phyloP scores from a whole-genome alignment of 2,888 invertebrate genomes.

The Pristionchus fissidentatus region DNA sequence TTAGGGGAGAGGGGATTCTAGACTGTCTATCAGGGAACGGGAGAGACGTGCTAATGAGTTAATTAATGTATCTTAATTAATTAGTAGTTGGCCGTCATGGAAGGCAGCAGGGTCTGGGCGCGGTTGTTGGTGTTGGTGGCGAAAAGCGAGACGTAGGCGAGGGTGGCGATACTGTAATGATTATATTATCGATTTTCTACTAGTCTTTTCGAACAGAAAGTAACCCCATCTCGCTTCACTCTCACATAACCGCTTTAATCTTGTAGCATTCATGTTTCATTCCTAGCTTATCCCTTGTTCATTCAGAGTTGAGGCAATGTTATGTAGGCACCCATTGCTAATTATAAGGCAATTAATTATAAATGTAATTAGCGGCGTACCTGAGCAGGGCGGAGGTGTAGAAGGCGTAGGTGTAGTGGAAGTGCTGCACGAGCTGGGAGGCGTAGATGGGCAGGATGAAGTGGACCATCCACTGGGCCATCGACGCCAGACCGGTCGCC shows the following conservation, averaged over 20 bases:
- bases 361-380: not conserved
- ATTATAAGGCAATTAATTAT: too few relatives aligned
- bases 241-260: too few relatives aligned
- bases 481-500: constrained; percentile 74
- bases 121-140: constrained; percentile 72
- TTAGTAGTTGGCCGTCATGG: constrained; percentile 57
- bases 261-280: too few relatives aligned
- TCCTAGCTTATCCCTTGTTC: too few relatives aligned
- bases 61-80: not conserved
- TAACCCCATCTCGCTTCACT: too few relatives aligned
- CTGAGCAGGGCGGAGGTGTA: constrained; percentile 70
- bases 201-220: too few relatives aligned
- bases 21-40: not conserved
- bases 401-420: constrained; percentile 75
- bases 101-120: constrained; percentile 68
- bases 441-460: constrained; percentile 74
- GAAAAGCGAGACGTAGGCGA: constrained; percentile 69
- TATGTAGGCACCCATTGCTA: too few relatives aligned
- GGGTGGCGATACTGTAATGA: constrained; percentile 54
- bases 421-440: constrained; percentile 69
- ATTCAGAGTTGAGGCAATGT: too few relatives aligned
- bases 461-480: constrained; percentile 74
- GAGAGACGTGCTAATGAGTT: constrained; percentile 17
- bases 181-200: too few relatives aligned
- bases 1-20: not conserved